Evolutionary conservation across 2,113 vertebrate species (phyloP), one percentile per base, ranked within the genome.

Genomic region (Tretioscincus oriximinensis): DNA sequence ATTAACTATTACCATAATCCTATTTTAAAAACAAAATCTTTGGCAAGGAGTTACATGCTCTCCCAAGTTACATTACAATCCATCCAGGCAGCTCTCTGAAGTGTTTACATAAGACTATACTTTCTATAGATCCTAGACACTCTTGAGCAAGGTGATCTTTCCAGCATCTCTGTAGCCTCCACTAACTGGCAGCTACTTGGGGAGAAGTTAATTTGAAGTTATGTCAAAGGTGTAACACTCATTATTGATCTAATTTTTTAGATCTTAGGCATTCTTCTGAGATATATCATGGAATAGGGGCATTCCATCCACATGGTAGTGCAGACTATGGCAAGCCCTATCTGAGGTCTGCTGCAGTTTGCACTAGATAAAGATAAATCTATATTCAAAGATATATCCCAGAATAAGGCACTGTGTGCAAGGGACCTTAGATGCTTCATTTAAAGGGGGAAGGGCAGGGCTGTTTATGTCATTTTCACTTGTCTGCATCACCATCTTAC

Each of bases 351-450:
- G 51, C 51, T 14, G 16, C 16, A 9, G 51, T 7, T 2, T 54
- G 5, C 51, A 54, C 51, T 54, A 54, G 51, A 49, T 49, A 49
- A 6, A 49, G 51, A 54, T 54, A 54, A 14, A 2, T 14, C 6
- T 14, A 9, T 12, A 54, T 54, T 54, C 12, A 3, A 14, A 14
- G 51, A 54, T 54, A 54, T 54, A 54, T 54, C 51, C 51, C 10
- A 12, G 51, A 9, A 12, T 54, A 54, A 54, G 8, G 12, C 12
- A 9, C 51, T 14, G 8, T 54, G 10, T 54, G 12, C 10, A 54
- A 54, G 16, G 51, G 12, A 14, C 9, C 29, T 35, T 68, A 68
- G 66, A 81, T 61, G 81, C 80, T 84, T 72, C 26, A 83, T 81
- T 76, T 85, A 0, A 0, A 77, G 72, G 24, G n/a, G 47, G 9